Conservation (phyloP, 2,888 invertebrate genomes). For the Melanchra persicariae region DNA sequence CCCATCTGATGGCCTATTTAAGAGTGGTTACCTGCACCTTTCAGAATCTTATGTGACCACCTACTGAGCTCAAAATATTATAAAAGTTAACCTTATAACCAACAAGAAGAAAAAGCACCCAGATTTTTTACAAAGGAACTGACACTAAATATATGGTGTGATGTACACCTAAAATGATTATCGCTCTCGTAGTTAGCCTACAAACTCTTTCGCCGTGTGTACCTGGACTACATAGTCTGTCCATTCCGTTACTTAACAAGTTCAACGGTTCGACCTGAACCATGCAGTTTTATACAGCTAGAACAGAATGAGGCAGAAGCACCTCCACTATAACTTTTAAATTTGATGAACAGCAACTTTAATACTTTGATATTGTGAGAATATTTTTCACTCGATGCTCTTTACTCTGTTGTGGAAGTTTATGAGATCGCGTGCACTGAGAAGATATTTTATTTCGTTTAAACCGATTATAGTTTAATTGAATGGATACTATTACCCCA, state of each 20-base stretch:
- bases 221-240: slow-evolving; percentile 71
- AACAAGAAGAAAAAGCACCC: no score
- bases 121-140: no score
- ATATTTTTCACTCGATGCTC: slow-evolving; percentile 69
- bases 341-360: slow-evolving; percentile 79
- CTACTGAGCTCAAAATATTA: no score
- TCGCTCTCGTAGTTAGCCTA: not conserved
- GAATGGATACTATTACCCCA: slow-evolving; percentile 23
- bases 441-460: slow-evolving; percentile 44
- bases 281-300: slow-evolving; percentile 72
- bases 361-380: slow-evolving; percentile 72
- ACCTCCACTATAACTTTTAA: slow-evolving; percentile 74
- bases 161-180: not conserved
- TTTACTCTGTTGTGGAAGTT: slow-evolving; percentile 57
- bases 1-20: no score
- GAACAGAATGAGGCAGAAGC: slow-evolving; percentile 66
- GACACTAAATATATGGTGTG: no score
- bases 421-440: slow-evolving; percentile 50
- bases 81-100: not conserved
- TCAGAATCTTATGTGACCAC: no score
- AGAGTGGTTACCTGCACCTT: no score
- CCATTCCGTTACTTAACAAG: slow-evolving; percentile 76
- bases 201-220: slow-evolving; percentile 21
- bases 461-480: slow-evolving; percentile 38
- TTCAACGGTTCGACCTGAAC: slow-evolving; percentile 67